phyloP scores from a whole-genome alignment of 2,797 vertebrate species.

The Molossus alvarezi region DNA sequence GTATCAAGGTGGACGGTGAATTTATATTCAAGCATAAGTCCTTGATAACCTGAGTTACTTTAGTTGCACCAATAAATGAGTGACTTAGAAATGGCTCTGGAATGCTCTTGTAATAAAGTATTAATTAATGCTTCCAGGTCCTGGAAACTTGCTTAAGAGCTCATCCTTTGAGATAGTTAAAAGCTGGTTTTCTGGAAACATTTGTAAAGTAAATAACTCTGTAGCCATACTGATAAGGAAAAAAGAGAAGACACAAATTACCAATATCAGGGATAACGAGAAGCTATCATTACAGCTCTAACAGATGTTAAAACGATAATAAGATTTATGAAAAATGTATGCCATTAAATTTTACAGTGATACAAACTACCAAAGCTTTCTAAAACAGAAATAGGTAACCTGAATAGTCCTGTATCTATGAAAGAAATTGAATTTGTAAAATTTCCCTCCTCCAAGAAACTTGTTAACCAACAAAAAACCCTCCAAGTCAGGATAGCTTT shows the following conservation, averaged over 20 bases:
- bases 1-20: not conserved
- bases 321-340: not conserved
- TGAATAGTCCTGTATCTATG: not conserved
- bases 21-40: not conserved
- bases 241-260: conserved; percentile 36
- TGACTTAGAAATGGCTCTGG: not conserved
- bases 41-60: not conserved
- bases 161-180: conserved; percentile 31
- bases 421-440: conserved; percentile 31
- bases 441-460: not conserved
- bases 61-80: not conserved
- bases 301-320: conserved; percentile 3
- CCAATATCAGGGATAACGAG: not conserved
- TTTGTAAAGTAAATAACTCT: conserved; percentile 44
- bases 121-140: not conserved
- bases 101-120: not conserved
- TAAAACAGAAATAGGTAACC: conserved; percentile 39
- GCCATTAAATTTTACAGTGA: not conserved
- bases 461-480: not conserved
- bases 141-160: not conserved
- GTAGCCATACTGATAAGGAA: not conserved
- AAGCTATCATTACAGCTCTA: not conserved
- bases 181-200: conserved; percentile 34
- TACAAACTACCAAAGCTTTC: not conserved
- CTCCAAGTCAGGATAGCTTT: conserved; percentile 10